A percentile compares a stretch with the other conserved stretches of the same genome.
Conservation (phyloP, 2,113 vertebrate species). For the Muscicapa adusta region DNA sequence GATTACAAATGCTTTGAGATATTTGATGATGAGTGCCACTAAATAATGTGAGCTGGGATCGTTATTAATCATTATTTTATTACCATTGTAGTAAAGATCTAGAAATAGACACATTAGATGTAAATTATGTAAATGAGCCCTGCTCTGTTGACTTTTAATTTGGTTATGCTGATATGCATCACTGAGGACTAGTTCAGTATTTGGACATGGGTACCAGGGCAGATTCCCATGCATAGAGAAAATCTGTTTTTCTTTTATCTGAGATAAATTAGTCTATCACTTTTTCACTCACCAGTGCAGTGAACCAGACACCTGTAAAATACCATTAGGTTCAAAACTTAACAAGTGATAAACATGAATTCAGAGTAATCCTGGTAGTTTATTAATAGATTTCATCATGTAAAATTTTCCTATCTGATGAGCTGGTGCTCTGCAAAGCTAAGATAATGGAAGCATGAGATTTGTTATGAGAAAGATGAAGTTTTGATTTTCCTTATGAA, state of each 20-base stretch:
- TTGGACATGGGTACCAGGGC: not conserved
- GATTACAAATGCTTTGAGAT: not conserved
- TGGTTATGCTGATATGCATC: not conserved
- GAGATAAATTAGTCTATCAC: not conserved
- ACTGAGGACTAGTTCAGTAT: not conserved
- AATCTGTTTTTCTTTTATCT: not conserved
- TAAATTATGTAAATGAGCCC: slow-evolving; percentile 3
- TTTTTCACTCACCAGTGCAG: not conserved
- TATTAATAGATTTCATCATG: not conserved
- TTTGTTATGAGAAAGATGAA: not conserved
- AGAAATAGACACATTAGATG: not conserved
- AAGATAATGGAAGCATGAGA: not conserved
- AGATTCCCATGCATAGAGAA: not conserved
- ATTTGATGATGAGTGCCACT: not conserved
- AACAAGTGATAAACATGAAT: not conserved
- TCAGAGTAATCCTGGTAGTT: not conserved
- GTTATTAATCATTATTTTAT: not conserved
- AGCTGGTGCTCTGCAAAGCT: not conserved
- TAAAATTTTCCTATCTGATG: not conserved
- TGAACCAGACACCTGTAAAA: not conserved
- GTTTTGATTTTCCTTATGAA: not conserved
- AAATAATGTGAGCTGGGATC: not conserved
- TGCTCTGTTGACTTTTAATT: slow-evolving; percentile 23
- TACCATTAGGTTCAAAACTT: not conserved
- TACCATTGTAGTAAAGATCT: not conserved